A percentile compares a stretch with the other conserved stretches of the same genome.
These are phyloP conservation scores for Meteorus sp. DNA, from an alignment of 1,140 invertebrate genomes.

Conservation along the genomic window DNA sequence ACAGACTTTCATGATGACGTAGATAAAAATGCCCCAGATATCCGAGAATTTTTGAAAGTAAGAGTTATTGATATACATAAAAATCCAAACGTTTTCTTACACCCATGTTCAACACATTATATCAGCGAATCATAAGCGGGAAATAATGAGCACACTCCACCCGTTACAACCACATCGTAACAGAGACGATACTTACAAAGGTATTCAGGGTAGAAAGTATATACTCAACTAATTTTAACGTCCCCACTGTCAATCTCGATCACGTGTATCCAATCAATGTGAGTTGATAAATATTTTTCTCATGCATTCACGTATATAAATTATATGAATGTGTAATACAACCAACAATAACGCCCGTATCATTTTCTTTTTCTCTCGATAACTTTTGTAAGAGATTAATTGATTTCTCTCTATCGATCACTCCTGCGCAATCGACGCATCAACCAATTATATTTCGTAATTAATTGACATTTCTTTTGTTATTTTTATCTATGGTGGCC, in stretches of 20 bases:
- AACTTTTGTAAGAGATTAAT: constrained; percentile 3
- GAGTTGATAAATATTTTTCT: too few species aligned
- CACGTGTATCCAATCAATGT: too few species aligned
- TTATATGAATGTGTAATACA: too few species aligned
- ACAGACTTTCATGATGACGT: neutral
- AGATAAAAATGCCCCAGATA: neutral
- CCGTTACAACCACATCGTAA: neutral
- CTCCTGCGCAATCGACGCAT: neutral
- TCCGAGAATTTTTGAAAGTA: neutral
- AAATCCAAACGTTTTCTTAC: too few species aligned
- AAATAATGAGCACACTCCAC: neutral
- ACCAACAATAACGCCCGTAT: too few species aligned
- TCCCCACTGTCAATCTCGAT: constrained; percentile 1
- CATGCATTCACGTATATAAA: too few species aligned
- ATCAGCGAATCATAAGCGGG: neutral
- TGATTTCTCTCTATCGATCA: constrained; percentile 2
- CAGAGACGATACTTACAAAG: neutral
- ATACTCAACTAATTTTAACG: neutral
- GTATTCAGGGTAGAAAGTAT: constrained; percentile 6
- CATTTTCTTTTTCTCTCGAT: too few species aligned
- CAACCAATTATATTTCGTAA: neutral
- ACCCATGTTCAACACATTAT: too few species aligned
- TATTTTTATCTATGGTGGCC: too few species aligned
- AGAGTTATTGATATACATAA: neutral
- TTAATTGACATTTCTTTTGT: neutral